Conservation (phyloP, 2,113 vertebrate species). For the Brachirus orientalis region DNA sequence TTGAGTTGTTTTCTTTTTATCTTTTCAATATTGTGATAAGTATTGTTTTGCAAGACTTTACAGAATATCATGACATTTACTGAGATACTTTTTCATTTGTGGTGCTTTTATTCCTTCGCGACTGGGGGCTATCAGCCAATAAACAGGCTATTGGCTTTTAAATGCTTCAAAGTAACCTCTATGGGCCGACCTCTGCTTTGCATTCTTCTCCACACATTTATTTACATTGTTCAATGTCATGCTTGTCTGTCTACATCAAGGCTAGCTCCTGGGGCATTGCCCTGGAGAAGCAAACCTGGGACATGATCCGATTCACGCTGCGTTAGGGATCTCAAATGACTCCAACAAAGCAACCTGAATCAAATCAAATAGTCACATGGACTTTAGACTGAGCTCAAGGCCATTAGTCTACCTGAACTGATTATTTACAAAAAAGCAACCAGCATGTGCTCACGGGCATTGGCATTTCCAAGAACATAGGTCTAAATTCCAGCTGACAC, state of each 20-base stretch:
- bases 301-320: conserved; percentile 59
- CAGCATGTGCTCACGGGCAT: conserved; percentile 12
- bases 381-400: conserved; percentile 49
- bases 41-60: no score
- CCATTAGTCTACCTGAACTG: conserved; percentile 64
- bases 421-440: conserved; percentile 30
- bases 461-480: conserved; percentile 21
- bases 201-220: conserved; percentile 4
- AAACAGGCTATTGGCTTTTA: no score
- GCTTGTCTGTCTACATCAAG: conserved; percentile 36
- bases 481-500: conserved; percentile 19
- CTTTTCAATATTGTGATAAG: no score
- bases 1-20: no score
- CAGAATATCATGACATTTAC: no score
- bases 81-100: no score
- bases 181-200: conserved; percentile 1
- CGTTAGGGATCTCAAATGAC: conserved; percentile 66
- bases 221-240: conserved; percentile 5
- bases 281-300: conserved; percentile 46
- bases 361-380: conserved; percentile 69
- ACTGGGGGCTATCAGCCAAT: no score
- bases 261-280: conserved; percentile 38
- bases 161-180: no score
- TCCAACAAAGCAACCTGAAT: conserved; percentile 65
- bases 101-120: no score